Base-by-base conservation (phyloP, 2,113 vertebrate species). In the Phasianus colchicus region DNA sequence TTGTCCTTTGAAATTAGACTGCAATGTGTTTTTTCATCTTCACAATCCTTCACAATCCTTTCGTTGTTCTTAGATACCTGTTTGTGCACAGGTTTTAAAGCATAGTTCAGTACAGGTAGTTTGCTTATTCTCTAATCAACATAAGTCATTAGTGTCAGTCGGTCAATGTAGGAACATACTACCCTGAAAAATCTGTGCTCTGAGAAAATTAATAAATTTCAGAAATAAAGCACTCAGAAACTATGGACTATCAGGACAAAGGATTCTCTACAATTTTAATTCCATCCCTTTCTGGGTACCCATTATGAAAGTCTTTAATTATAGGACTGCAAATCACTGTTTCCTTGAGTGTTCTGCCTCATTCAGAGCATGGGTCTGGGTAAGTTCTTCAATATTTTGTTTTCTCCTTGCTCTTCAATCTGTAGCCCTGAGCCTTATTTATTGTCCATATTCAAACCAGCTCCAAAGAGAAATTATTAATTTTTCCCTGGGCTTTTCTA, bases 1-100 rank as follows among this genome's bases (percentile, higher is more conserved):
- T 83, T 91, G 45, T 16, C 11, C 5, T 95, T 93, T 90, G 81
- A 89, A 95, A 93, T 86, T 11, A 92, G 27, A 18, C 78, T 93
- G 66, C 66, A 27, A 30, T 69, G 3, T 91, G 57, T 88, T 95
- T 93, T 95, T 67, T 94, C 71, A 74, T 40, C 43, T 43, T 43
- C 42, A 43, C 42, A 43, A 17, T 43, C 42, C 83, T 93, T 60
- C 74, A 81, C 55, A 65, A 45, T 95, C 29, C 27, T 93, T 95
- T 93, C 73, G n/a, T 64, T 93, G n/a, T 82, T 92, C 86, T 84
- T 70, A 80, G 87, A 58, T 73, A 65, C n/a, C 9, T 22, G 58
- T 95, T 82, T 76, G 86, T 43, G 18, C 34, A 72, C 30, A 82
- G 24, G 13, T 65, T 94, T 73, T 57, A 70, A 86, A 83, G 48